These are phyloP conservation scores for Erebia palarica DNA, from an alignment of 2,888 invertebrate genomes.

Conservation along the genomic window DNA sequence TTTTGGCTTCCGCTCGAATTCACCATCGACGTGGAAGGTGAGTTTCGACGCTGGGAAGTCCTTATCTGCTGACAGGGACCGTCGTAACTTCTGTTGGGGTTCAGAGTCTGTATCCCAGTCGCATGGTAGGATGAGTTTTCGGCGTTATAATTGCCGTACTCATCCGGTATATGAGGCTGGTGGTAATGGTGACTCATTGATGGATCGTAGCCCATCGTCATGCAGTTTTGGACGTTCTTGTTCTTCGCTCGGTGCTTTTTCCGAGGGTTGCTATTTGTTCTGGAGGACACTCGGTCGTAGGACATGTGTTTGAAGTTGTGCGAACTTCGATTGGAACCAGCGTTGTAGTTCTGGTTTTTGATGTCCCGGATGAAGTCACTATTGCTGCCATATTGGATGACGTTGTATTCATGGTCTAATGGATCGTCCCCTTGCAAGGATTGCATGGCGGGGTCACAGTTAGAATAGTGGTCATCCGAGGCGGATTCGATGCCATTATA, in stretches of 20 bases:
- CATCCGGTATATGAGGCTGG: slow-evolving; percentile 78
- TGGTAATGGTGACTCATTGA: slow-evolving; percentile 77
- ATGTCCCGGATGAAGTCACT: slow-evolving; percentile 77
- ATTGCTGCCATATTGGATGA: slow-evolving; percentile 78
- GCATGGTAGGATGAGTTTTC: slow-evolving; percentile 79
- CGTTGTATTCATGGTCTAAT: slow-evolving; percentile 78
- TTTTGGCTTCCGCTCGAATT: slow-evolving; percentile 78
- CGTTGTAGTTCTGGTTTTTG: slow-evolving; percentile 81
- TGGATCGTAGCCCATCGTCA: slow-evolving; percentile 83
- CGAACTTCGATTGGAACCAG: slow-evolving; percentile 74
- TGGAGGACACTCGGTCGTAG: slow-evolving; percentile 74
- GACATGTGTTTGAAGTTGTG: slow-evolving; percentile 81
- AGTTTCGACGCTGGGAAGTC: slow-evolving; percentile 72
- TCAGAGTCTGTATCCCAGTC: slow-evolving; percentile 77
- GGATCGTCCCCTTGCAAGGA: slow-evolving; percentile 77
- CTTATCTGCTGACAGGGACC: slow-evolving; percentile 66
- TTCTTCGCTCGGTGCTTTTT: slow-evolving; percentile 78
- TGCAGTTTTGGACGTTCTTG: slow-evolving; percentile 80
- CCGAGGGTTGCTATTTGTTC: slow-evolving; percentile 79
- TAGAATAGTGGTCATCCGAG: slow-evolving; percentile 79
- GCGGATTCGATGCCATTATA: slow-evolving; percentile 79
- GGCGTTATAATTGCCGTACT: slow-evolving; percentile 73
- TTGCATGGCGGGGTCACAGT: slow-evolving; percentile 78
- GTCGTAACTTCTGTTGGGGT: slow-evolving; percentile 79
- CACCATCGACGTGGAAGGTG: slow-evolving; percentile 71